Base-by-base conservation (phyloP, 1,140 invertebrate species). In the Monomorium pharaonis region DNA sequence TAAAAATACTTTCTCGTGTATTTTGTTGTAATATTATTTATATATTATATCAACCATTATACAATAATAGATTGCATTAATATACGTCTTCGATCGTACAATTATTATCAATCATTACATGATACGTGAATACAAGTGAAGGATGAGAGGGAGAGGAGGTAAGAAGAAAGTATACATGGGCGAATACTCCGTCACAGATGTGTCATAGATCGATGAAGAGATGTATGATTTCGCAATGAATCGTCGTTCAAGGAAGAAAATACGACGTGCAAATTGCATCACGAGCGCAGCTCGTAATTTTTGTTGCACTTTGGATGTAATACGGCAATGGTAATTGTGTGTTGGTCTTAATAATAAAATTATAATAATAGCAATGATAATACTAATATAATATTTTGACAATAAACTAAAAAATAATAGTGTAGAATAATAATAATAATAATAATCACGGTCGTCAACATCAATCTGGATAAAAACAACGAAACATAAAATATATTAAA, bases 21-120 rank as follows among this genome's bases (percentile, higher is more conserved):
- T 88, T 88, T 86, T 85, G 62, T 86, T 85, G 70, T 80, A 86
- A 88, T 88, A 87, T 84, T 84, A 86, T 87, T 70, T 88, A 67
- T 75, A 80, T 84, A 56, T 86, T 88, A 88, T 86, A 86, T 86
- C 70, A 72, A 80, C 76, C 80, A 85, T 87, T 81, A 67, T 67
- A 89, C 77, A 89, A 86, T 84, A 81, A 89, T 86, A 89, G 75
- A 86, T 75, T 91, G 91, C 83, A 89, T 86, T 90, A 90, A 85
- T 86, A 89, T 90, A 80, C 9, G 80, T 85, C 76, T 91, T 86
- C 84, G 86, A 90, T 90, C 88, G 78, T 90, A 91, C 90, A 92
- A 86, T 91, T 85, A 86, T 92, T 91, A 92, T 87, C 86, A 60
- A 72, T 89, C 84, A 89, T 88, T 80, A 81, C 24, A 72, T 74